Evolutionary conservation across 2,888 invertebrate genomes (phyloP).

Genomic region (Metopia argyrocephala): DNA sequence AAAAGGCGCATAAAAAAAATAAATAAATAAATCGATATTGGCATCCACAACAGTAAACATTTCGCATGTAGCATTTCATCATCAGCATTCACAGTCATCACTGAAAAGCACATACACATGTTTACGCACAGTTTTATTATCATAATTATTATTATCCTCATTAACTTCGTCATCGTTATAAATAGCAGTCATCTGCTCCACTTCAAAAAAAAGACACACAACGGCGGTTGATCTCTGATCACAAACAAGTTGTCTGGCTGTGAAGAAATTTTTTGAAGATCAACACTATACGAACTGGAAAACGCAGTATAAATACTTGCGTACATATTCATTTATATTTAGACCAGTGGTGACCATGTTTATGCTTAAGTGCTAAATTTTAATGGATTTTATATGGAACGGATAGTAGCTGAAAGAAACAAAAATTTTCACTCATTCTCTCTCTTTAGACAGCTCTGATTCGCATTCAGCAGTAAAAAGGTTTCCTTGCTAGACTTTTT

Average conservation of each 20-base stretch:
- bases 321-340: neutral
- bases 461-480: too few relatives aligned
- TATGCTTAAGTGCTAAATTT: too few relatives aligned
- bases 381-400: too few relatives aligned
- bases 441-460: too few relatives aligned
- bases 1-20: too few relatives aligned
- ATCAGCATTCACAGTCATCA: conserved; percentile 32
- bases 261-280: conserved; percentile 73
- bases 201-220: conserved; percentile 65
- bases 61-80: conserved; percentile 67
- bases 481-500: too few relatives aligned
- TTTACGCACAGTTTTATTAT: too few relatives aligned
- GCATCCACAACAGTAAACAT: conserved; percentile 75
- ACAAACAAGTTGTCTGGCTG: conserved; percentile 53
- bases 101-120: too few relatives aligned
- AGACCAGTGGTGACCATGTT: too few relatives aligned
- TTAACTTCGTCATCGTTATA: conserved; percentile 41
- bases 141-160: conserved; percentile 35
- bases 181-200: conserved; percentile 47
- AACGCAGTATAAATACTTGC: neutral
- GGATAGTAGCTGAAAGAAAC: too few relatives aligned
- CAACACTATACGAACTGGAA: conserved; percentile 65
- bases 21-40: conserved; percentile 77
- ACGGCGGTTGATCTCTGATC: conserved; percentile 27
- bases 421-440: too few relatives aligned